Conservation (phyloP, 2,797 vertebrate species). For the Pteropus rufus region DNA sequence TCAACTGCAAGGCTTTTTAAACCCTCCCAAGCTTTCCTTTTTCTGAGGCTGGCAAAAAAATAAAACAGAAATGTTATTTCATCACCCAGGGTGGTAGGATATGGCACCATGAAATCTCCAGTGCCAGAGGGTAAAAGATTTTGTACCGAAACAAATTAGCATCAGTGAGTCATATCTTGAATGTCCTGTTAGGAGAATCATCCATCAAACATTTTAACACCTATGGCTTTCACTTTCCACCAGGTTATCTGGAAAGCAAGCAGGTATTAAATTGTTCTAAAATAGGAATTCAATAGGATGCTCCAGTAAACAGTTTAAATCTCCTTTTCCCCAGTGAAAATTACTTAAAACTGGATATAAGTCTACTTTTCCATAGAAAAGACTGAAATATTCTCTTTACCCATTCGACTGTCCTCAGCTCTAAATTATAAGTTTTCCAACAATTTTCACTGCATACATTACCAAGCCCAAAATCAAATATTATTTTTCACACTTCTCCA, state of each 20-base stretch:
- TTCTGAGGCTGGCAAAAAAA: constrained; percentile 62
- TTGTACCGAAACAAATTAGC: constrained; percentile 84
- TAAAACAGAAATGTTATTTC: constrained; percentile 72
- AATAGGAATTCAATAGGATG: constrained; percentile 62
- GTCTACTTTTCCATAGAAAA: constrained; percentile 70
- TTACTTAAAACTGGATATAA: constrained; percentile 60
- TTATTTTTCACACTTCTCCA: constrained; percentile 57
- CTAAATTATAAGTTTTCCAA: constrained; percentile 59
- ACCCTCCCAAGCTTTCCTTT: constrained; percentile 56
- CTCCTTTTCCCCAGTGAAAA: constrained; percentile 60
- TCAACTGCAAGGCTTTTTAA: constrained; percentile 31
- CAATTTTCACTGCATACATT: constrained; percentile 51
- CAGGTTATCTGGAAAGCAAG: constrained; percentile 69
- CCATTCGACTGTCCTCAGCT: constrained; percentile 44
- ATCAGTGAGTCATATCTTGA: constrained; percentile 85
- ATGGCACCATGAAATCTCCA: constrained; percentile 79
- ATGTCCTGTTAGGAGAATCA: constrained; percentile 80
- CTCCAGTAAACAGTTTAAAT: constrained; percentile 65
- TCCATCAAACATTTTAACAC: constrained; percentile 81
- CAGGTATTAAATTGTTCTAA: constrained; percentile 71
- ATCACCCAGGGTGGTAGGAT: constrained; percentile 76
- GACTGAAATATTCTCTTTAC: constrained; percentile 44
- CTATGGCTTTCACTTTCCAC: constrained; percentile 79
- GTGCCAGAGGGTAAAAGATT: constrained; percentile 85
- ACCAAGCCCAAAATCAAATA: neutral